Evolutionary conservation across 2,113 vertebrate species (phyloP).

Genomic region (Holacanthus passer): DNA sequence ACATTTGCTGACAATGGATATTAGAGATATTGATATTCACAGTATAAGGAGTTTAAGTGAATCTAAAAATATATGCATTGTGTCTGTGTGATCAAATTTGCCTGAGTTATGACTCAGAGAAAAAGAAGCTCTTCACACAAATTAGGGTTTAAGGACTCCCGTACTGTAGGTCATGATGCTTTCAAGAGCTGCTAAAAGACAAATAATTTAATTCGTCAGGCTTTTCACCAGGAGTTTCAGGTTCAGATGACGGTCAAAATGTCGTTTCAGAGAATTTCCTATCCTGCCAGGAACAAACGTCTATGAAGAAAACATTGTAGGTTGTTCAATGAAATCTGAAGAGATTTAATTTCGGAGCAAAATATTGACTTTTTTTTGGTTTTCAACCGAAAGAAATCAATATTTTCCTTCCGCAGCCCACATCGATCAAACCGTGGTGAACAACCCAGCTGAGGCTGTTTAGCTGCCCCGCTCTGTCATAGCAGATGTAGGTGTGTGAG

Average conservation of each 20-base stretch:
- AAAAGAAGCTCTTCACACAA: neutral
- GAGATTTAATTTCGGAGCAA: conserved; percentile 16
- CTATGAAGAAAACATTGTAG: neutral
- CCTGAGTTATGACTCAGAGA: neutral
- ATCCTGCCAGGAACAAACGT: conserved; percentile 1
- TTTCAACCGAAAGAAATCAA: conserved; percentile 37
- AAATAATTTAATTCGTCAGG: neutral
- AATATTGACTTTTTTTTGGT: conserved; percentile 26
- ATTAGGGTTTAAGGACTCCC: neutral
- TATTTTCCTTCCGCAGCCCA: conserved; percentile 7
- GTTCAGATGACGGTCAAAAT: conserved; percentile 12
- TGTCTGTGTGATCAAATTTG: neutral
- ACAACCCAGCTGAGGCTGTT: conserved; percentile 20
- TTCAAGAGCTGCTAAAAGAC: conserved; percentile 1
- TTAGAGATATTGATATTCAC: neutral
- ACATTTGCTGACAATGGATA: neutral
- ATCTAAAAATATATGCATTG: neutral
- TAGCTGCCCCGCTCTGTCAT: conserved; percentile 10
- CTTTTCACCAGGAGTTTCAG: conserved; percentile 1
- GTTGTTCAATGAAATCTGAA: conserved; percentile 1
- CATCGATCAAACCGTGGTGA: conserved; percentile 16
- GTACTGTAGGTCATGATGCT: neutral
- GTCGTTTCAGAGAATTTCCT: neutral
- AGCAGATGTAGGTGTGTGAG: conserved; percentile 5
- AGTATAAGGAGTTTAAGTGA: neutral